Percentiles rank a stretch among this genome's conserved stretches.
Evolutionary conservation across 2,797 vertebrate species (phyloP).

Genomic region (Intellagama lesueurii): DNA sequence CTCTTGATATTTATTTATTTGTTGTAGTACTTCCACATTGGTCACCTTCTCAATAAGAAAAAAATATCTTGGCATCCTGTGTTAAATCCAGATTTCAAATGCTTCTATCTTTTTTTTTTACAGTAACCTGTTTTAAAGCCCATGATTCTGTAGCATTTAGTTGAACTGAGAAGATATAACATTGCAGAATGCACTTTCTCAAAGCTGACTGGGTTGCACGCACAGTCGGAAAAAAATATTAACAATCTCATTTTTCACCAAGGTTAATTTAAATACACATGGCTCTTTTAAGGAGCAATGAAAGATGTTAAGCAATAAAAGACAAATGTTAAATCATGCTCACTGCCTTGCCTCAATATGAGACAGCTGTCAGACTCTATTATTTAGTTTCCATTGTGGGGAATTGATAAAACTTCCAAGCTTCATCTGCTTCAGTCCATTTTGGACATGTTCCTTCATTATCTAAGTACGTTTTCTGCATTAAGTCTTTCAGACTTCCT

Average conservation of each 20-base stretch:
- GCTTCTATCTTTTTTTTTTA: too few relatives aligned
- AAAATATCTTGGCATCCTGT: too few relatives aligned
- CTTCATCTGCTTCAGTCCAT: constrained; percentile 59
- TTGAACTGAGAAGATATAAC: not conserved
- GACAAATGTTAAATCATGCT: constrained; percentile 50
- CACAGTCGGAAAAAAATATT: constrained; percentile 27
- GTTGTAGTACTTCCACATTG: too few relatives aligned
- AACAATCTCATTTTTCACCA: constrained; percentile 29
- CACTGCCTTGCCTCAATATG: constrained; percentile 50
- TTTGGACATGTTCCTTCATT: constrained; percentile 59
- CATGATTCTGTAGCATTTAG: too few relatives aligned
- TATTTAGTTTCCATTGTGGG: constrained; percentile 52
- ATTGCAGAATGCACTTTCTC: not conserved
- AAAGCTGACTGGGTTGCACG: not conserved
- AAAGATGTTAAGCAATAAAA: constrained; percentile 45
- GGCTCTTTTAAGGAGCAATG: not conserved
- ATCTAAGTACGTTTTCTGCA: constrained; percentile 37
- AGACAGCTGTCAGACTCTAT: constrained; percentile 61
- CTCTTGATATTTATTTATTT: too few relatives aligned
- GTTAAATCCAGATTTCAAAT: too few relatives aligned
- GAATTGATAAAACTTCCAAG: constrained; percentile 56
- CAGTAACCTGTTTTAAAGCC: too few relatives aligned
- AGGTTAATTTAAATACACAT: accelerated
- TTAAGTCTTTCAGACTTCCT: constrained; percentile 36
- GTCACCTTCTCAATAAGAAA: too few relatives aligned